These are phyloP conservation scores for Gymnothorax javanicus DNA, from an alignment of 2,797 vertebrate species.

Conservation along the genomic window DNA sequence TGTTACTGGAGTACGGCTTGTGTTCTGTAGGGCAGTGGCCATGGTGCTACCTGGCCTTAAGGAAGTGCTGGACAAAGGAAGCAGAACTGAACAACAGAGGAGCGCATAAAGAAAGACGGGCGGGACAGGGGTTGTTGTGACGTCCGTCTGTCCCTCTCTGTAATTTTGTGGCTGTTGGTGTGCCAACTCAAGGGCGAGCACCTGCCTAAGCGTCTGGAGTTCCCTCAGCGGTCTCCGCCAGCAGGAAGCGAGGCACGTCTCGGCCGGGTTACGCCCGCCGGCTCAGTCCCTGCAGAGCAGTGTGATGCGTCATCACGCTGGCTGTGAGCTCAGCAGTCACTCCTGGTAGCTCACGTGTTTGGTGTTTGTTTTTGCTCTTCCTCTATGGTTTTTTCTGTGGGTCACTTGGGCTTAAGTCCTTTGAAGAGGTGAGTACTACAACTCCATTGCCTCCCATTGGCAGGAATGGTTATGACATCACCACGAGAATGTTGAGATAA, in stretches of 20 bases:
- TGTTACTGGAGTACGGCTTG: neutral
- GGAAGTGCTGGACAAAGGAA: neutral
- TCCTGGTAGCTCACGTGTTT: neutral
- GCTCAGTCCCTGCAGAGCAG: neutral
- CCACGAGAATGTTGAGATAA: too few relatives aligned
- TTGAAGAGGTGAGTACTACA: too few relatives aligned
- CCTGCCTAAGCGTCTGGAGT: neutral
- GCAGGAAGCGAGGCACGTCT: constrained; percentile 2
- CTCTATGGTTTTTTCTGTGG: neutral
- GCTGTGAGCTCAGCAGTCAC: neutral
- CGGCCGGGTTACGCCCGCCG: neutral
- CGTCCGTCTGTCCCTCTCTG: neutral
- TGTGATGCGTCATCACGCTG: neutral
- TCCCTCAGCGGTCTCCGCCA: neutral
- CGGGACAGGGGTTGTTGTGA: neutral
- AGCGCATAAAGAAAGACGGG: neutral
- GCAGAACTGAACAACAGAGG: neutral
- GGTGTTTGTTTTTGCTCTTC: neutral
- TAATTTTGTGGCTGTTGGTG: neutral
- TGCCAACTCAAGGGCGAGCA: neutral
- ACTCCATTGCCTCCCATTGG: too few relatives aligned
- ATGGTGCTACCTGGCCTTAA: neutral
- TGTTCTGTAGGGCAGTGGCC: neutral
- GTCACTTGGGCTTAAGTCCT: neutral
- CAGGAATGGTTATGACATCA: too few relatives aligned